A percentile compares a stretch with the other conserved stretches of the same genome.
phyloP scores from a whole-genome alignment of 2,113 vertebrate genomes.

The Callipepla californica region DNA sequence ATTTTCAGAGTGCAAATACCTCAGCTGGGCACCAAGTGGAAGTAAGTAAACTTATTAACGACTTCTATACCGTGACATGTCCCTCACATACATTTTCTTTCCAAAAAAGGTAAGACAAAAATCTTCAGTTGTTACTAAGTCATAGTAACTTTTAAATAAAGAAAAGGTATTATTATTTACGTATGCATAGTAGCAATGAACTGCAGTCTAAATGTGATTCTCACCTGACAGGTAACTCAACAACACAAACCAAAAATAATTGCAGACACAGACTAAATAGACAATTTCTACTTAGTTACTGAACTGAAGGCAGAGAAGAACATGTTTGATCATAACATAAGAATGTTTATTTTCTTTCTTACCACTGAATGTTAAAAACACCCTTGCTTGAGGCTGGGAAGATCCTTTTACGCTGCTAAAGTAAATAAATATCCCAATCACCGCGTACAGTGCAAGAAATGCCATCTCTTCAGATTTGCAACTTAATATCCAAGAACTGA shows the following conservation, averaged over 20 bases:
- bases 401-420: slow-evolving; percentile 76
- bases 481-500: slow-evolving; percentile 67
- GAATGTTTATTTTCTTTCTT: slow-evolving; percentile 76
- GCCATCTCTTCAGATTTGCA: slow-evolving; percentile 77
- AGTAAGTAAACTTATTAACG: background rate
- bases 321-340: slow-evolving; percentile 43
- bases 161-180: background rate
- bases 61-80: background rate
- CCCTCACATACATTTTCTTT: background rate
- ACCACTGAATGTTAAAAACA: slow-evolving; percentile 84
- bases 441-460: slow-evolving; percentile 53
- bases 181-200: background rate
- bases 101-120: background rate
- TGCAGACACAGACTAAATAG: background rate
- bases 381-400: slow-evolving; percentile 81
- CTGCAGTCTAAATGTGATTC: no score
- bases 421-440: slow-evolving; percentile 79
- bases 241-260: background rate
- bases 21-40: background rate
- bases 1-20: background rate
- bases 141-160: background rate
- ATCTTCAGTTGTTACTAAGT: background rate
- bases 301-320: slow-evolving; percentile 3
- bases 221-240: background rate
- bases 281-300: background rate